Conservation (phyloP, 2,888 invertebrate species). For the Lasioglossum calceatum region DNA sequence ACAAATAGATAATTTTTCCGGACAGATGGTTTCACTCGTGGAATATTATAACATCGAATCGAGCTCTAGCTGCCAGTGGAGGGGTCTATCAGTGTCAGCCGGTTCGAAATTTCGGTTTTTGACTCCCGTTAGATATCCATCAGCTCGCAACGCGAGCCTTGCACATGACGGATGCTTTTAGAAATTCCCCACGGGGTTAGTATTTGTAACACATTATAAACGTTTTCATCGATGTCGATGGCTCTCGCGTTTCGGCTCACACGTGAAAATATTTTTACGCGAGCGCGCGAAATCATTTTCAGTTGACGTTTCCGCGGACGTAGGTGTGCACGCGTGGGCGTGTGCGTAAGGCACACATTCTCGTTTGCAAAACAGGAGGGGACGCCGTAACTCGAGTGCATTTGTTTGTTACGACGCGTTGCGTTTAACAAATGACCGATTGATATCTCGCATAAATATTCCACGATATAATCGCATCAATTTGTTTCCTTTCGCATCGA, state of each 20-base stretch:
- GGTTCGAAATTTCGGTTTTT: constrained; percentile 40
- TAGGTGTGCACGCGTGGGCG: too few relatives aligned
- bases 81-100: constrained; percentile 26
- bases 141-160: constrained; percentile 21
- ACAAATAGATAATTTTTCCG: not conserved
- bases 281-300: not conserved
- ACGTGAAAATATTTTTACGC: constrained; percentile 29
- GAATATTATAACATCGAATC: not conserved
- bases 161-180: constrained; percentile 51
- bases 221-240: constrained; percentile 41
- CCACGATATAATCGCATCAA: too few relatives aligned
- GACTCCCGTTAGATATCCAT: constrained; percentile 38
- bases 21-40: not conserved
- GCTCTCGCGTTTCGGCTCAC: constrained; percentile 4
- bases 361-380: not conserved
- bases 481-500: too few relatives aligned
- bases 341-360: not conserved
- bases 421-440: not conserved
- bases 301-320: not conserved
- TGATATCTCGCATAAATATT: not conserved
- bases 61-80: constrained; percentile 14
- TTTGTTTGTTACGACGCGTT: not conserved
- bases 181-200: constrained; percentile 25
- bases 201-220: constrained; percentile 52
- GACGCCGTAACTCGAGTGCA: not conserved